phyloP scores from a whole-genome alignment of 1,140 invertebrate genomes.

The Tetragnatha versicolor region DNA sequence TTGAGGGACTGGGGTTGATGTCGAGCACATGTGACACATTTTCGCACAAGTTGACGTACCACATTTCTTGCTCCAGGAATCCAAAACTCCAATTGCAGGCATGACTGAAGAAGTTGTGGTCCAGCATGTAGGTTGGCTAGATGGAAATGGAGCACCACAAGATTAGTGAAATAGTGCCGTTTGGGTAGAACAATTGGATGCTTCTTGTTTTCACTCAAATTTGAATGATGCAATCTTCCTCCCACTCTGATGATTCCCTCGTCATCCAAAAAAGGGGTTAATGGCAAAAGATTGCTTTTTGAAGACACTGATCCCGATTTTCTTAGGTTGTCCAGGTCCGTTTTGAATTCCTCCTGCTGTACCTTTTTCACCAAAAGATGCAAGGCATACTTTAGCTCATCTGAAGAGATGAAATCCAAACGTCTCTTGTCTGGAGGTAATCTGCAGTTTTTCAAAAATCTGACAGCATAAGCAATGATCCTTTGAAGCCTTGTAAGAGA shows the following conservation, averaged over 20 bases:
- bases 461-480: too few species aligned
- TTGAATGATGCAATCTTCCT: background rate
- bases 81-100: conserved; percentile 20
- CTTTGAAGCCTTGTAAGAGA: too few species aligned
- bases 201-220: conserved; percentile 6
- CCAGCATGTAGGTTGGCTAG: conserved; percentile 7
- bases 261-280: conserved; percentile 62
- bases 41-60: background rate
- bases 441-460: too few species aligned
- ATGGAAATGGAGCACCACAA: background rate
- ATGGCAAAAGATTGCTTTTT: background rate
- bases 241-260: conserved; percentile 59
- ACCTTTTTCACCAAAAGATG: too few species aligned
- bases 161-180: conserved; percentile 5
- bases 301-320: background rate
- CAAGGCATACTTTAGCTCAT: too few species aligned
- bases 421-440: too few species aligned
- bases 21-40: background rate
- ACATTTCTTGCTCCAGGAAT: background rate
- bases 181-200: conserved; percentile 17
- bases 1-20: background rate
- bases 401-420: too few species aligned
- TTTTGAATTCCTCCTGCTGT: too few species aligned
- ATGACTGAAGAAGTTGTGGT: background rate
- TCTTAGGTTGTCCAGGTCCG: background rate